A percentile compares a stretch with the other conserved stretches of the same genome.
Conservation (phyloP, 1,140 invertebrate genomes). For the Drosophila pectinifera region DNA sequence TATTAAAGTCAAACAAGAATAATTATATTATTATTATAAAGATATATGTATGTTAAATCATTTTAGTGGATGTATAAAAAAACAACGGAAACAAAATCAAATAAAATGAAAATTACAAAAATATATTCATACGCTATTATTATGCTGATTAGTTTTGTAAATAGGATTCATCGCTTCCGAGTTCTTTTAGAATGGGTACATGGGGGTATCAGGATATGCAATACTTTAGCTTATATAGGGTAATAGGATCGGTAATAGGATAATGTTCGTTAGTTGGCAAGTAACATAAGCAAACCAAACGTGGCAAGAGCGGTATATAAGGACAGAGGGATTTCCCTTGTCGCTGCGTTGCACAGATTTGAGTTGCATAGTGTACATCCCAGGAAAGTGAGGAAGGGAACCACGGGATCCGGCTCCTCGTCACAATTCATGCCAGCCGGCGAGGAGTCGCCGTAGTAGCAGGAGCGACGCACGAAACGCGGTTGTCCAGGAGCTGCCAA, state of each 20-base stretch:
- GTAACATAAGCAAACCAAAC: slow-evolving; percentile 3
- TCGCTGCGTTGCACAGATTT: slow-evolving; percentile 61
- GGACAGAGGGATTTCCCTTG: neutral
- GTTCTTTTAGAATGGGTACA: neutral
- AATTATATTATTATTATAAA: slow-evolving; percentile 59
- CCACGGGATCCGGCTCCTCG: slow-evolving; percentile 59
- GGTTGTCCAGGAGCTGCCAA: slow-evolving; percentile 36
- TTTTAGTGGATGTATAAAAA: slow-evolving; percentile 80
- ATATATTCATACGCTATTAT: neutral
- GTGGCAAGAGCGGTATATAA: neutral
- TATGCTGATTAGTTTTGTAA: neutral
- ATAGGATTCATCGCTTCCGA: neutral
- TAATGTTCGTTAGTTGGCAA: slow-evolving; percentile 10
- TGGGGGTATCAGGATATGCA: neutral
- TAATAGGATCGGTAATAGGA: no score
- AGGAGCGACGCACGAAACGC: slow-evolving; percentile 67
- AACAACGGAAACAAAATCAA: slow-evolving; percentile 65
- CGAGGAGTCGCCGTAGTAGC: slow-evolving; percentile 63
- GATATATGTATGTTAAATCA: slow-evolving; percentile 80
- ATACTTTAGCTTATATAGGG: slow-evolving; percentile 17
- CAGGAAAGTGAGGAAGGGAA: slow-evolving; percentile 53
- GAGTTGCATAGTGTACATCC: slow-evolving; percentile 64
- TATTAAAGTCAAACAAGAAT: slow-evolving; percentile 61
- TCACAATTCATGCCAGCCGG: slow-evolving; percentile 50
- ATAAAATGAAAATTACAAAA: slow-evolving; percentile 52